Base-by-base conservation (phyloP, 2,797 vertebrate species). In the Octomys mimax region DNA sequence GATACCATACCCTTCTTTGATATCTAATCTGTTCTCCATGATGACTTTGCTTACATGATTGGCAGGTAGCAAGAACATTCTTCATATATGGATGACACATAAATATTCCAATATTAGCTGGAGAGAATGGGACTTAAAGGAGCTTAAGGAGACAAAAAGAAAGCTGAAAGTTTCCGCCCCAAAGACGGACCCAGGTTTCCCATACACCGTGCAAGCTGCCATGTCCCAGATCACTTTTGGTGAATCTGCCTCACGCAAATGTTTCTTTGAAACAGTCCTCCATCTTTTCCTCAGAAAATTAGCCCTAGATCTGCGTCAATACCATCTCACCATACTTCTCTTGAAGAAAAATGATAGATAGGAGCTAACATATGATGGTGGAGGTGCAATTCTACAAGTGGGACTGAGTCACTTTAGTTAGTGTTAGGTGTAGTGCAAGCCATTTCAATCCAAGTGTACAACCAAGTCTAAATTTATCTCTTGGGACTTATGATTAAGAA, bases 21-120 rank as follows among this genome's bases (percentile, higher is more conserved):
- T 6, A 66, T 52, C 3, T 36, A 46, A 52, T 36, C 18, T 95
- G 5, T 11, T 87, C 11, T 87, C 31, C 52, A 94, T 6, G 42
- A 24, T 64, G 49, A 66, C 42, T 85, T 68, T 79, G 28, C 75
- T 95, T 81, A 88, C 94, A 82, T 83, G 46, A 80, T 12, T 61
- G 36, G 68, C 5, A 79, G 6, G 6, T 94, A 54, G 61, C 9
- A 36, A 49, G 54, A 9, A 94, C 94, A 71, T 6, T 46, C 49
- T 73, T 82, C 86, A 59, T 68, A 75, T 46, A 66, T 71, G 79
- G 36, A 31, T 6, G 80, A 61, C 1, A 66, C 70, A 75, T 83
- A 88, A 92, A 83, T 80, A 82, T 33, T 96, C 4, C 78, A 80
- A 89, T 66, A 77, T 12, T 54, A 57, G 5, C 52, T 92, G 57